Evolutionary conservation across 2,888 invertebrate species (phyloP), one percentile per base, ranked within the genome.

Genomic region (Elysia crispata): DNA sequence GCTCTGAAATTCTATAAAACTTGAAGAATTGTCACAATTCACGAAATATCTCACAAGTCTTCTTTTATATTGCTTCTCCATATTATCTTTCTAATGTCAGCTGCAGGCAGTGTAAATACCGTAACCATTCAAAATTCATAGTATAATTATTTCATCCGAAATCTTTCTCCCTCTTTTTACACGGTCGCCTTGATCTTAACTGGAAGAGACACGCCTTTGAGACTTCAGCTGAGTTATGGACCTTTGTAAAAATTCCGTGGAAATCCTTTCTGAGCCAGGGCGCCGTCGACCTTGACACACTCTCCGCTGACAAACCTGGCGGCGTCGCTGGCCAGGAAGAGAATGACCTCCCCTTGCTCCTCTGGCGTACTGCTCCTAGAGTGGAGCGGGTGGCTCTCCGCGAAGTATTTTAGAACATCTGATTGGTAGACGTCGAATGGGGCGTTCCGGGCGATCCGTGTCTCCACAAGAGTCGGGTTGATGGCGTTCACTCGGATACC

Each of bases 401-500:
- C 73, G 30, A 33, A 54, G 11, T 33, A 18, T 25, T 73, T 3
- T 23, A 70, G 1, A 15, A 25, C 69, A 0, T 1, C 41, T 0
- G 54, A n/a, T 8, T 23, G 1, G 25, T 25, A 41, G 0, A 23
- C 1, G 23, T 50, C 23, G 1, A 25, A 15, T 15, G 50, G 50
- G 15, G 25, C 30, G 20, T 15, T 54, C 28, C 77, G 54, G 60
- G 49, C 60, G 50, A 78, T 72, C 1, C 49, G 57, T 0, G 77
- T 72, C 41, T n/a, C 25, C 5, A 72, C 72, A 6, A 78, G 30
- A 8, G 79, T 74, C 23, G 79, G 79, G 66, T 79, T 79, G 57
- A 79, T 57, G 8, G 79, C 73, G n/a, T 79, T 79, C n/a, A 79
- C 73, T 5, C 79, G 50, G 20, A 79, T 62, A 54, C 79, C 79